A percentile compares a stretch with the other conserved stretches of the same genome.
phyloP scores from a whole-genome alignment of 2,113 vertebrate genomes.

The Emydura subglobosa region DNA sequence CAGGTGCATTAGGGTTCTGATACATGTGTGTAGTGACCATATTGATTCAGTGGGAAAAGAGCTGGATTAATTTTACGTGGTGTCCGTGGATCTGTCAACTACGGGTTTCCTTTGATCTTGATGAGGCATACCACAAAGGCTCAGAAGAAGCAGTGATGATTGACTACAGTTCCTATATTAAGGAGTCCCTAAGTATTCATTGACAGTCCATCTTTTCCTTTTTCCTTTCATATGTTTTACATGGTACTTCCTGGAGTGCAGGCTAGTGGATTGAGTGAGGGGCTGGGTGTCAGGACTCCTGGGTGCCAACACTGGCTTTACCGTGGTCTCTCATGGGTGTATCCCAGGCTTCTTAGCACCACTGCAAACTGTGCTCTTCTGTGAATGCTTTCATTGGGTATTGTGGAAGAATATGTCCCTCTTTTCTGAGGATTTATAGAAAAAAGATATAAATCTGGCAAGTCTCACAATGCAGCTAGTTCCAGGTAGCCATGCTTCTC shows the following conservation, averaged over 20 bases:
- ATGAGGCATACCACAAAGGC: neutral
- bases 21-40: neutral
- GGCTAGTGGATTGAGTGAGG: neutral
- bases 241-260: neutral
- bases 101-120: neutral
- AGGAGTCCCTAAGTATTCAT: neutral
- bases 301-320: neutral
- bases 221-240: neutral
- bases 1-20: fast-evolving
- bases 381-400: neutral
- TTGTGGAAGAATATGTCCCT: neutral
- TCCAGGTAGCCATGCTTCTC: neutral
- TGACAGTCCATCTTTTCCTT: neutral
- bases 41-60: neutral
- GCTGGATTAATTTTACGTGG: neutral
- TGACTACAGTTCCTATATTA: neutral
- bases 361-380: neutral
- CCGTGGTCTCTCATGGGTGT: neutral
- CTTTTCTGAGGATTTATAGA: neutral
- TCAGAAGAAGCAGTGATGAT: neutral
- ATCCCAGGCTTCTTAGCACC: neutral
- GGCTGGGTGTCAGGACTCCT: neutral
- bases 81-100: neutral
- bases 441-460: neutral
- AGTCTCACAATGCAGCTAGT: neutral